Percentiles rank a stretch among this genome's conserved stretches.
Evolutionary conservation across 2,888 invertebrate genomes (phyloP).

Genomic region (Noctua janthe): DNA sequence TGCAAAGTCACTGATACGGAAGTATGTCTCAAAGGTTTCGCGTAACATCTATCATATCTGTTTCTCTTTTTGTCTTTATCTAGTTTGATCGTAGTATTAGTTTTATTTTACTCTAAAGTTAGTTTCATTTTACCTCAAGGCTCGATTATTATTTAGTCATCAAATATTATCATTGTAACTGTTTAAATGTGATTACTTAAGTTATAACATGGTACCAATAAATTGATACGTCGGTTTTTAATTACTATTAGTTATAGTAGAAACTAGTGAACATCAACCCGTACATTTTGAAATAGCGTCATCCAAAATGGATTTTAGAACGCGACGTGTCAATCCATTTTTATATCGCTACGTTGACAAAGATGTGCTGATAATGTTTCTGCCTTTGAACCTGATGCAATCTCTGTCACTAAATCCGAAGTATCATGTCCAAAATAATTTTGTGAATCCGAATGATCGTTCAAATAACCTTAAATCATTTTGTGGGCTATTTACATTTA

Average conservation of each 20-base stretch:
- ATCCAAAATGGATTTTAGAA: slow-evolving; percentile 12
- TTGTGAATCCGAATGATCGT: slow-evolving; percentile 26
- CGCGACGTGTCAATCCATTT: not conserved
- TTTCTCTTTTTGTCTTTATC: too few species aligned
- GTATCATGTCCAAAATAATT: slow-evolving; percentile 30
- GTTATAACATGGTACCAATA: not conserved
- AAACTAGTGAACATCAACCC: not conserved
- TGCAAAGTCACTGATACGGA: too few species aligned
- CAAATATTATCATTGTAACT: not conserved
- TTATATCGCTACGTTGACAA: slow-evolving; percentile 16
- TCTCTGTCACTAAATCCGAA: slow-evolving; percentile 22
- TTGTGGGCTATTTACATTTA: slow-evolving; percentile 1
- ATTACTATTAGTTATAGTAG: not conserved
- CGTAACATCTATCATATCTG: too few species aligned
- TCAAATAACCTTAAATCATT: slow-evolving; percentile 17
- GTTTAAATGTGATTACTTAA: slow-evolving; percentile 2
- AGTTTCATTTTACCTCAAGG: not conserved
- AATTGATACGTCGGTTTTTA: not conserved
- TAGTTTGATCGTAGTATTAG: not conserved
- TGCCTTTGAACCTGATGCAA: slow-evolving; percentile 40
- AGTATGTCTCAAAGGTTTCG: too few species aligned
- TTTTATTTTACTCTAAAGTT: not conserved
- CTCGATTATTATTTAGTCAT: not conserved
- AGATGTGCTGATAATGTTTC: slow-evolving; percentile 36
- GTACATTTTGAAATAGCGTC: not conserved